Base-by-base conservation (phyloP, 2,888 invertebrate genomes). In the Agrotis ipsilon region DNA sequence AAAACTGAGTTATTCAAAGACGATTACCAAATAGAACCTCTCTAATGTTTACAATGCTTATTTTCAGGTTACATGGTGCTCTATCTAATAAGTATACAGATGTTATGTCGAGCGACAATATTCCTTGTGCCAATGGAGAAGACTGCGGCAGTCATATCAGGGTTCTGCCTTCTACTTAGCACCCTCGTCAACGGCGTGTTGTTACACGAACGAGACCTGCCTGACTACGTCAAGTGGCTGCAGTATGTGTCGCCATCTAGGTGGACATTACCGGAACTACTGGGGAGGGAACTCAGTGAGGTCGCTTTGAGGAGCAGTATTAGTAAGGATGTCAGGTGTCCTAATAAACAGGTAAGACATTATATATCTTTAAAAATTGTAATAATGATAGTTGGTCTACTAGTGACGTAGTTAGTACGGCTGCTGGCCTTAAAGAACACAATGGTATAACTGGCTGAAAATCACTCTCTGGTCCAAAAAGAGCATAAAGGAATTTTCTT, bases 241-340 rank as follows among this genome's bases (percentile, higher is more conserved):
- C 96, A 97, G 82, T 97, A 97, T 82, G 95, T 97, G 58, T 98
- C 98, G 3, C 98, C 98, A 0, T 97, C 97, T 1, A 96, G 97
- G 69, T 98, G 98, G 98, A 91, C 97, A 2, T 88, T 98, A 80
- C 97, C 98, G 0, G 97, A 97, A 77, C 90, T 98, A 60, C 91
- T 97, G 66, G 96, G 96, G 72, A 95, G 97, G 77, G 98, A 98
- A 87, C 96, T 97, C 65, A 97, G 97, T 45, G 96, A 96, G 21
- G 97, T 97, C 57, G 97, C 98, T 0, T 92, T 98, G 68, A 95
- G 93, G 74, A 96, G 95, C 84, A 96, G 95, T 77, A 94, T 95
- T 70, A 94, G 92, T 80, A 95, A 94, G 63, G 94, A 96, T 52
- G 85, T 93, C 60, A 94, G 96, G 82, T 98, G 98, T 89, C 96